Evolutionary conservation across 1,140 invertebrate species (phyloP), one percentile per base, ranked within the genome.

Genomic region (Atopsyche davidsoni): DNA sequence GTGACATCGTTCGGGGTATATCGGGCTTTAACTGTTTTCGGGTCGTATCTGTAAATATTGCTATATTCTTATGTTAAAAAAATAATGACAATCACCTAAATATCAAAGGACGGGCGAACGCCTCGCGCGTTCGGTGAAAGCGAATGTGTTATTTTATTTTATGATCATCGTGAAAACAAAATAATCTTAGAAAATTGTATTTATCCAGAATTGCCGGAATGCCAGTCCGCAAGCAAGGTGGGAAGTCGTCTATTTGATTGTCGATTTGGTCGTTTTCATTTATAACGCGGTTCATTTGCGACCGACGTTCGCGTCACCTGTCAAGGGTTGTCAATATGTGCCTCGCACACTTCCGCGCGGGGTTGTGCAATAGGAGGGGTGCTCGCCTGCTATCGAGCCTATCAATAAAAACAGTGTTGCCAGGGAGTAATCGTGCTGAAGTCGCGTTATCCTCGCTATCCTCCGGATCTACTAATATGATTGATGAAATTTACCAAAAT

Each of bases 151-250:
- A 23, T 51, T 51, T 44, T 51, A 51, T 51, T 51, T 51, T 51
- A 51, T 51, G 48, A 51, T 51, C 45, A 38, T 51, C 22, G 48
- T 51, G 48, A 51, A 51, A 51, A 41, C 31, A 51, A 51, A 51
- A 51, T 51, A 51, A 45, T 51, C 32, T 28, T 32, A 41, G 41
- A 51, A 51, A 44, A 39, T 39, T 39, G 14, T 28, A 28, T 43
- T 24, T 9, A 40, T 17, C 31, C 25, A 44, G 32, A 39, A 25
- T 16, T 16, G n/a, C 63, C 70, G 69, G 70, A 69, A 74, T 74
- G 72, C 72, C 72, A 68, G 72, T 74, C 66, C 72, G 72, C 59
- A 74, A 74, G 69, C 72, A 74, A 74, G 72, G 72, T 74, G 25
- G 18, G 31, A 13, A 35, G 14, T 44, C 44, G 18, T 22, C 40